phyloP scores from a whole-genome alignment of 2,888 invertebrate species.

The Chironomus tentans region DNA sequence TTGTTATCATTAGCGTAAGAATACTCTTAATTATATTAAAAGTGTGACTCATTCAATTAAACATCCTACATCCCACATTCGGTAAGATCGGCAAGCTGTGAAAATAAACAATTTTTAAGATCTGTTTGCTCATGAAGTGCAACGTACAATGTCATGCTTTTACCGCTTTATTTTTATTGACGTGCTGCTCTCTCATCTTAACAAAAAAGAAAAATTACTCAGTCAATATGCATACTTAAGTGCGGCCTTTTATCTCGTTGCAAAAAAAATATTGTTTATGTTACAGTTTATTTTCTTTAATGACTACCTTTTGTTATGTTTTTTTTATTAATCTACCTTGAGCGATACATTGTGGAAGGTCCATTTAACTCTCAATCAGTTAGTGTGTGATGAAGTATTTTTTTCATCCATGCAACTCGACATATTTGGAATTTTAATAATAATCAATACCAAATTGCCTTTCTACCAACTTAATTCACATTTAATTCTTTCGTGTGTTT shows the following conservation, averaged over 20 bases:
- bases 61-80: not conserved
- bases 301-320: too few relatives aligned
- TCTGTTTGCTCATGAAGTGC: not conserved
- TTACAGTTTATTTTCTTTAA: not conserved
- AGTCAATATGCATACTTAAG: too few relatives aligned
- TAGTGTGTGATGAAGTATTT: not conserved
- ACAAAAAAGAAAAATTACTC: too few relatives aligned
- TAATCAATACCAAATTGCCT: slow-evolving; percentile 8
- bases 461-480: slow-evolving; percentile 20
- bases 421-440: slow-evolving; percentile 7
- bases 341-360: not conserved
- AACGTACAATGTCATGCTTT: not conserved
- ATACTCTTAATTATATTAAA: too few relatives aligned
- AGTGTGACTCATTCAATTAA: too few relatives aligned
- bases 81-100: not conserved
- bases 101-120: not conserved
- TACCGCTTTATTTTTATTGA: not conserved
- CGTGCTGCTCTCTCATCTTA: not conserved
- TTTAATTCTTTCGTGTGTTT: slow-evolving; percentile 9
- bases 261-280: not conserved
- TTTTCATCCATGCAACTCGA: not conserved
- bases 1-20: too few relatives aligned
- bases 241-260: too few relatives aligned
- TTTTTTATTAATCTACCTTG: not conserved
- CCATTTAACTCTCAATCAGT: not conserved